Percentiles rank a stretch among this genome's conserved stretches.
Evolutionary conservation across 2,113 vertebrate genomes (phyloP).

Genomic region (Pluvianellus socialis): DNA sequence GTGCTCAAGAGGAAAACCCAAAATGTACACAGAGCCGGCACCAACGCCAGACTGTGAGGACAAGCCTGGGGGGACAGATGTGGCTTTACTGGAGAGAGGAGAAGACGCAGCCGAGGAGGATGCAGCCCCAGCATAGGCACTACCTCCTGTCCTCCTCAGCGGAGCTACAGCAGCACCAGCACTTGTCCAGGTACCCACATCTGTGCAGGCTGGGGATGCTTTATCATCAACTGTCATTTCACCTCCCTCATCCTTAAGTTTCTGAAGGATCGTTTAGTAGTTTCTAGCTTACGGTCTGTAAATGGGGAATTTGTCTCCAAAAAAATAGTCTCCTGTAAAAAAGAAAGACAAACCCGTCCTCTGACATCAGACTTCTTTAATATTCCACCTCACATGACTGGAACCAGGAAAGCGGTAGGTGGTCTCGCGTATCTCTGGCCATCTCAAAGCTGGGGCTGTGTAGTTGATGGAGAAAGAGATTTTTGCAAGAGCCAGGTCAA

Average conservation of each 20-base stretch:
- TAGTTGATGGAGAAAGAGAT: background rate
- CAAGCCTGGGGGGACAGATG: accelerated
- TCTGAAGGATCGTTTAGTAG: background rate
- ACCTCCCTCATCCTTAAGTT: background rate
- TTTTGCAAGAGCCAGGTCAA: background rate
- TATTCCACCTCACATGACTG: background rate
- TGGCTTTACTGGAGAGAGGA: background rate
- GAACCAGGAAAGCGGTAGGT: background rate
- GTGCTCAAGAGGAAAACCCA: accelerated
- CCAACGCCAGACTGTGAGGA: background rate
- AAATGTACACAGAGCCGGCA: background rate
- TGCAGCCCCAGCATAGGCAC: background rate
- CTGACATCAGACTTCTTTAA: background rate
- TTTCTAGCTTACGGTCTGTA: background rate
- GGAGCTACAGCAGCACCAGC: background rate
- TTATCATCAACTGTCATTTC: background rate
- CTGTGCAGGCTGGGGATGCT: background rate
- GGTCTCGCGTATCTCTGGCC: background rate
- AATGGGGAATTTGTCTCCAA: background rate
- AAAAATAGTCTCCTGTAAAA: background rate
- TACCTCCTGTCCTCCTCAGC: background rate
- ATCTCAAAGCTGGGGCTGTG: background rate
- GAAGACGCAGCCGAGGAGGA: background rate
- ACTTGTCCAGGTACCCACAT: background rate
- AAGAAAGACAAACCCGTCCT: background rate